Base-by-base conservation (phyloP, 2,888 invertebrate species). In the Ornithoptera priamus region DNA sequence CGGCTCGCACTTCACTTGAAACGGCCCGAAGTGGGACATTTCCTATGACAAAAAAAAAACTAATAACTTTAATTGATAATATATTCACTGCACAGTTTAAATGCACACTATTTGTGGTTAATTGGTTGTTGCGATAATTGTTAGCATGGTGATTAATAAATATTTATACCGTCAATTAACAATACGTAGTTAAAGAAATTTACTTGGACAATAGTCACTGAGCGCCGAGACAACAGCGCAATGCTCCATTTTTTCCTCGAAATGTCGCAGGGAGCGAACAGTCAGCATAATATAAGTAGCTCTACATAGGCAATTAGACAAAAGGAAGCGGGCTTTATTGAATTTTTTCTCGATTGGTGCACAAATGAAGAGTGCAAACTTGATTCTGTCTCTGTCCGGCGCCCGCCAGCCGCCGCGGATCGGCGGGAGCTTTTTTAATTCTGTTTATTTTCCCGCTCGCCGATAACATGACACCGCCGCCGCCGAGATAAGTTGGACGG, bases 301-400 rank as follows among this genome's bases (percentile, higher is more conserved):
- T 86, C 85, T 87, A 86, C 85, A 85, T 86, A 88, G 86, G 87
- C 88, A 90, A 91, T 90, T 90, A 90, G 88, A 89, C 85, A 87
- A 88, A 88, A 87, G 89, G 88, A 90, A 87, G 86, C 86, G 83
- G 83, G 85, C 85, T 86, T 90, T 90, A 90, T 90, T 89, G 90
- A 90, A 90, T 90, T 91, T 90, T 89, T 90, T 89, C 89, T 86
- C 88, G 87, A 90, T 88, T 88, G 86, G 86, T 86, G 87, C 88
- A 87, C 87, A 88, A 88, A 85, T 81, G 90, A 89, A 85, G 87
- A 90, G 90, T 82, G 85, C 87, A 85, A 85, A 87, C 81, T 81
- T 79, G 79, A 78, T 81, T 82, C 85, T 76, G 77, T 90, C 91
- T 87, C 89, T 88, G 80, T 90, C 89, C 80, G 79, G 76, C 86